Evolutionary conservation across 30 jellyfish, hydroid and myxozoan species (phyloP).

Genomic region (Phacellophora camtschatica): DNA sequence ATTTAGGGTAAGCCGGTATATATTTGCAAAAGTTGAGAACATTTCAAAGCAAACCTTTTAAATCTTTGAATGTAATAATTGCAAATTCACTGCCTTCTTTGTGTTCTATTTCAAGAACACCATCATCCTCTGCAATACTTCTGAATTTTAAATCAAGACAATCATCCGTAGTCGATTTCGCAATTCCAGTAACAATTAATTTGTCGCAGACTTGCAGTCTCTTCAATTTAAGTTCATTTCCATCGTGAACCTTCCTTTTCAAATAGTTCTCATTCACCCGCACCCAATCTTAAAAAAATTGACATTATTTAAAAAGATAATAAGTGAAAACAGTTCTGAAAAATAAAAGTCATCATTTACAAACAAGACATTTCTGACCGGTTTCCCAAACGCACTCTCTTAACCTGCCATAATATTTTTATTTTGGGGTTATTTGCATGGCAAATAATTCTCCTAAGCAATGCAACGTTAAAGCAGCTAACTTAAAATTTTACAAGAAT

Average conservation of each 20-base stretch:
- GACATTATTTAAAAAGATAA: no score
- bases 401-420: no score
- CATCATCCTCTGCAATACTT: background rate
- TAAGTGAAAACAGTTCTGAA: no score
- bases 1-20: no score
- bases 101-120: background rate
- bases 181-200: conserved; percentile 13
- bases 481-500: no score
- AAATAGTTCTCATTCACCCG: background rate
- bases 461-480: no score
- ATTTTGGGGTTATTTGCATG: no score
- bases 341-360: no score
- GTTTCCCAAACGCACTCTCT: no score
- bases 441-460: no score
- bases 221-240: background rate
- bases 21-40: background rate
- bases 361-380: no score
- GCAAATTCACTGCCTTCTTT: conserved; percentile 1
- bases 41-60: background rate
- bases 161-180: conserved; percentile 5
- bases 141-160: background rate
- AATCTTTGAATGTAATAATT: background rate
- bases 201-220: background rate
- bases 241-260: background rate
- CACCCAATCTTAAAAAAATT: conserved; percentile 18